A percentile compares a stretch with the other conserved stretches of the same genome.
Evolutionary conservation across 2,113 vertebrate genomes (phyloP).

Genomic region (Cephalophus harveyi): DNA sequence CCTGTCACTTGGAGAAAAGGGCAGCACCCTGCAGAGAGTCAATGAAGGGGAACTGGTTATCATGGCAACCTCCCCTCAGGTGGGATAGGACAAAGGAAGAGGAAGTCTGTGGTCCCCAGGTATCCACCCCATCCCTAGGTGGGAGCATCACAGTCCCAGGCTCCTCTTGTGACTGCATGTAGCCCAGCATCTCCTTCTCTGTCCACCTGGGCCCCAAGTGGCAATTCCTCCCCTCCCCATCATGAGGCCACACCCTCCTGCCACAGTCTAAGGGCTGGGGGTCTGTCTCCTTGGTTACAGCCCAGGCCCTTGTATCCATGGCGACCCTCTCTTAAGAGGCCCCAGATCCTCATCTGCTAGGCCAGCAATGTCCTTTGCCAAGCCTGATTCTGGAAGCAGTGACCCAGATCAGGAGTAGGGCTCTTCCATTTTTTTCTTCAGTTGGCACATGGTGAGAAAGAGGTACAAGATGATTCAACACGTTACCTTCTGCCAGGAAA

Average conservation of each 20-base stretch:
- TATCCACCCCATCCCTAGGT: neutral
- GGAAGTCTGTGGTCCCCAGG: neutral
- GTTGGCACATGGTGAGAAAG: neutral
- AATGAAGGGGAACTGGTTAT: neutral
- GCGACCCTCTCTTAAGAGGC: neutral
- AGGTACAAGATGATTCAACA: neutral
- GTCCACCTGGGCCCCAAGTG: neutral
- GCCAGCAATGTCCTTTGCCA: neutral
- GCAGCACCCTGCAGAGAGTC: neutral
- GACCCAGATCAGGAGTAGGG: neutral
- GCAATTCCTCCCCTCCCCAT: neutral
- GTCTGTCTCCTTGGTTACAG: constrained; percentile 33
- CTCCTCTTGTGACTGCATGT: neutral
- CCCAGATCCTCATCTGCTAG: neutral
- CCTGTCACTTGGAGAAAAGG: constrained; percentile 48
- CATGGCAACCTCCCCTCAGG: constrained; percentile 35
- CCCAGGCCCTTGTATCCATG: neutral
- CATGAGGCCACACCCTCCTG: neutral
- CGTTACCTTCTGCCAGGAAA: neutral
- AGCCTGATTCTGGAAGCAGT: neutral
- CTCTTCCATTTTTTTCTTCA: neutral
- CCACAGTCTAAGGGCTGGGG: neutral
- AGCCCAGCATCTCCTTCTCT: neutral
- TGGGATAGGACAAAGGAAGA: neutral
- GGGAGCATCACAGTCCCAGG: neutral